phyloP scores from a whole-genome alignment of 2,113 vertebrate species.

The Chitala chitala region DNA sequence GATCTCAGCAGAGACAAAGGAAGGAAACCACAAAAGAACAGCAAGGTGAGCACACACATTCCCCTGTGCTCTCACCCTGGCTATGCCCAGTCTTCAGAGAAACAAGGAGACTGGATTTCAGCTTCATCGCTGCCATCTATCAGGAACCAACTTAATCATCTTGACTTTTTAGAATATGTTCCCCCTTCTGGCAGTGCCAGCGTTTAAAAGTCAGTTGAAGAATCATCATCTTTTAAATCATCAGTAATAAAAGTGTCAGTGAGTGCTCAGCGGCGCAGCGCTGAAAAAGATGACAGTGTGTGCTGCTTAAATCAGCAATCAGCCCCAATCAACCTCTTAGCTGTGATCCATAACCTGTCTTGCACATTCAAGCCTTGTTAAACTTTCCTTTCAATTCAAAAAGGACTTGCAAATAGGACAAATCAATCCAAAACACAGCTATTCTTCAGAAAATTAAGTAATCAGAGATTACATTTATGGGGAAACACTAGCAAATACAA shows the following conservation, averaged over 20 bases:
- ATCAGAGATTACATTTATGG: neutral
- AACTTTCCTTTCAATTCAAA: neutral
- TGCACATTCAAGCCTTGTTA: neutral
- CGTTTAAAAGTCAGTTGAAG: neutral
- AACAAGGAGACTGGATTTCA: neutral
- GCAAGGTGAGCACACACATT: neutral
- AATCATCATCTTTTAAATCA: neutral
- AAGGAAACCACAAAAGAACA: neutral
- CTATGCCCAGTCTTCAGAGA: neutral
- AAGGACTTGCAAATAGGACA: neutral
- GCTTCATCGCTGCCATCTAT: neutral
- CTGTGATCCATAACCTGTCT: neutral
- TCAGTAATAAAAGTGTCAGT: neutral
- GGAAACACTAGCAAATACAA: neutral
- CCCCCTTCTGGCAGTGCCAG: neutral
- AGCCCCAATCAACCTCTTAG: neutral
- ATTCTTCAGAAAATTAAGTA: neutral
- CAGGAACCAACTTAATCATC: neutral
- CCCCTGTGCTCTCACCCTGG: neutral
- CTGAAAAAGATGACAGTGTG: neutral
- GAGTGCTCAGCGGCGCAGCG: neutral
- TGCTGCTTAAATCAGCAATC: neutral
- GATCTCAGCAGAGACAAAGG: no score
- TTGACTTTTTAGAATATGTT: neutral
- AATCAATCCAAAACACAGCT: neutral